Evolutionary conservation across 2,888 invertebrate species (phyloP).

Genomic region (Aproaerema taeniolella): DNA sequence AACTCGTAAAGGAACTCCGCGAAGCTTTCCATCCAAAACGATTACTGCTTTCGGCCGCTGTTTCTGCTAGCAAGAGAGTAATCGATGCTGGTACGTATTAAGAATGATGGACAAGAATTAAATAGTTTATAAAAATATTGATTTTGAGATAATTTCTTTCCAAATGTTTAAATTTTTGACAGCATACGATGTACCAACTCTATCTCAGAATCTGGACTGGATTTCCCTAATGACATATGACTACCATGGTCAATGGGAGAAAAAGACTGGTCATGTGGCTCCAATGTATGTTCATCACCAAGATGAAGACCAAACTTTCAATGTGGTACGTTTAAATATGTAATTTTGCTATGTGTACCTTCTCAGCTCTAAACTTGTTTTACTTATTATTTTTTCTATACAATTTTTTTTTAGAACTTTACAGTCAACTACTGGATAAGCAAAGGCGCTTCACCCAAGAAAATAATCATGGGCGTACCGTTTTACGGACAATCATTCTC

Average conservation of each 20-base stretch:
- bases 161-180: constrained; percentile 4
- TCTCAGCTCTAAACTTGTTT: too few species aligned
- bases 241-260: constrained; percentile 95
- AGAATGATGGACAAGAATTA: neutral
- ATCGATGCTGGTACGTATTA: constrained; percentile 82
- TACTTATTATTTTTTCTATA: too few species aligned
- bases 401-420: constrained; percentile 79
- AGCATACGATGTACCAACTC: constrained; percentile 85
- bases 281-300: constrained; percentile 89
- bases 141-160: neutral
- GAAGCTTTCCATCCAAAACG: constrained; percentile 83
- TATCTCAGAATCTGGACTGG: constrained; percentile 91
- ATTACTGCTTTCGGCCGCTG: constrained; percentile 87
- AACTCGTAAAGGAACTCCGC: constrained; percentile 85
- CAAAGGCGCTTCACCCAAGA: constrained; percentile 86
- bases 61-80: constrained; percentile 89
- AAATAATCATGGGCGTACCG: constrained; percentile 91
- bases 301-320: constrained; percentile 85
- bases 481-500: constrained; percentile 94
- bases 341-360: too few species aligned
- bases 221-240: constrained; percentile 95
- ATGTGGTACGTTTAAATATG: constrained; percentile 68
- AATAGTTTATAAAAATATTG: neutral
- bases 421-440: constrained; percentile 92
- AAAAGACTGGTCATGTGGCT: constrained; percentile 92